phyloP scores from a whole-genome alignment of 2,113 vertebrate species.

The Rhinoderma darwinii region DNA sequence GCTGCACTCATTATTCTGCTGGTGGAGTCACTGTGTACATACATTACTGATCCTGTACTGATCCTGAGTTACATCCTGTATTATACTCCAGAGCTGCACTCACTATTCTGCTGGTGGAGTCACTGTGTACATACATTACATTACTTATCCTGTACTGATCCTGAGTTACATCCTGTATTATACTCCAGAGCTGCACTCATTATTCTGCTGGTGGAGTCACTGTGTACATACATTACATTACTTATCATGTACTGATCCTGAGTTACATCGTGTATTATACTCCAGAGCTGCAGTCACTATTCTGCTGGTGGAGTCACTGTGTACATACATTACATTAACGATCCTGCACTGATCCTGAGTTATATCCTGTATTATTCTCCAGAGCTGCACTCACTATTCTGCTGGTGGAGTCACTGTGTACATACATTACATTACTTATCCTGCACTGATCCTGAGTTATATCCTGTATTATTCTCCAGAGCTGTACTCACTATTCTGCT shows the following conservation, averaged over 20 bases:
- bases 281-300: conserved; percentile 3
- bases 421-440: background rate
- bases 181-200: background rate
- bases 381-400: conserved; percentile 1
- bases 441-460: background rate
- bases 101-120: background rate
- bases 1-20: conserved; percentile 3
- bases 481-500: conserved; percentile 8
- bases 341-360: no score
- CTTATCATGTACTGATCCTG: background rate
- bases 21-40: no score
- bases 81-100: conserved; percentile 7
- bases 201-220: no score
- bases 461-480: background rate
- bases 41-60: background rate
- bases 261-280: no score
- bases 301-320: background rate
- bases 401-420: no score
- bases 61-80: no score
- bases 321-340: background rate
- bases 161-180: no score
- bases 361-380: background rate
- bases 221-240: background rate
- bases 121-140: background rate
- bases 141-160: conserved; percentile 4